A percentile compares a stretch with the other conserved stretches of the same genome.
These are phyloP conservation scores for Phenganax subtilis DNA, from an alignment of 92 coral and sea anemone genomes.

Conservation along the genomic window DNA sequence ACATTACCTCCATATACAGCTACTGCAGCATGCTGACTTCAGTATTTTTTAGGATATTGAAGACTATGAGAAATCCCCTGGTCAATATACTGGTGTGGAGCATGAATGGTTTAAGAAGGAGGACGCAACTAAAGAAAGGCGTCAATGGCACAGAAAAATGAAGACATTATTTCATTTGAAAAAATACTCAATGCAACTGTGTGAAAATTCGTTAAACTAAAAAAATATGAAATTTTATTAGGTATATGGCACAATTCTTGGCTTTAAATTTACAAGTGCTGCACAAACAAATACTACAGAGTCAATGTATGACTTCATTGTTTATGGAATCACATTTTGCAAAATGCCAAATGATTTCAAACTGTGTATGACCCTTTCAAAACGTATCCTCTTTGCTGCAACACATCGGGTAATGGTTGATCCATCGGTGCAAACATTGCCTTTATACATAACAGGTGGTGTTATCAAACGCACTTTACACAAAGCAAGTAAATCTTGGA, in stretches of 20 bases:
- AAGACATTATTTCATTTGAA: neutral
- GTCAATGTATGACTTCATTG: slow-evolving; percentile 9
- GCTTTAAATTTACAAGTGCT: slow-evolving; percentile 29
- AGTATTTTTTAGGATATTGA: slow-evolving; percentile 40
- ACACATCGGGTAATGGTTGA: slow-evolving; percentile 46
- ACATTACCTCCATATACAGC: too few species aligned
- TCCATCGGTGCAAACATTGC: slow-evolving; percentile 31
- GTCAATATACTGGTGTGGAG: slow-evolving; percentile 40
- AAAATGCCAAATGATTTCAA: slow-evolving; percentile 8
- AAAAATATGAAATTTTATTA: neutral
- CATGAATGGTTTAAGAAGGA: slow-evolving; percentile 49
- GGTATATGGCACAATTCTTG: slow-evolving; percentile 5
- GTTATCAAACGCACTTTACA: slow-evolving; percentile 40
- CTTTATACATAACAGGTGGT: slow-evolving; percentile 53
- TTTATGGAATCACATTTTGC: slow-evolving; percentile 1
- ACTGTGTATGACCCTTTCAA: slow-evolving; percentile 15
- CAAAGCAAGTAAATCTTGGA: slow-evolving; percentile 41
- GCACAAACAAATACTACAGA: slow-evolving; percentile 12
- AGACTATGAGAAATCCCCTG: slow-evolving; percentile 47
- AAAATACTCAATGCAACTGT: neutral
- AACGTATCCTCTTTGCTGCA: slow-evolving; percentile 25
- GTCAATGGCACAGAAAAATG: neutral
- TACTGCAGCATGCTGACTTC: neutral
- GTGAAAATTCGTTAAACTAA: too few species aligned
- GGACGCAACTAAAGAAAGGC: slow-evolving; percentile 50